These are phyloP conservation scores for Ellobius talpinus DNA, from an alignment of 2,113 vertebrate species.

Conservation along the genomic window DNA sequence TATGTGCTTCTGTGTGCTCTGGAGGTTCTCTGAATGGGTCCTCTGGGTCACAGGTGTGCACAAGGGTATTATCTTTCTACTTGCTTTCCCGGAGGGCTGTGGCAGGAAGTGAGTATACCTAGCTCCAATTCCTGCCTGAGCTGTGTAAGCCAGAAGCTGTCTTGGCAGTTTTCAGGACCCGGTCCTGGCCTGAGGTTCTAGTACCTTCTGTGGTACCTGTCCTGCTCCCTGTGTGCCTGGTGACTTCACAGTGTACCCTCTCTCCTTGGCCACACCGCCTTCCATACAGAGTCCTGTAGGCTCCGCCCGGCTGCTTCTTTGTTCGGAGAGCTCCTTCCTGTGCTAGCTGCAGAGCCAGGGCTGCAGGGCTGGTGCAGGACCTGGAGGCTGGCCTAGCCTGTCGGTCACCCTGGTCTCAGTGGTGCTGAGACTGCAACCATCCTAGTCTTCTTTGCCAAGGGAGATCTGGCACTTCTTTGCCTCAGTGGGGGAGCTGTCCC, in stretches of 20 bases:
- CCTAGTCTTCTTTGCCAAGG: not conserved
- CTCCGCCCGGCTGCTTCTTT: not conserved
- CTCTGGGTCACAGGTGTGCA: not conserved
- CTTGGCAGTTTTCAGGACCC: not conserved
- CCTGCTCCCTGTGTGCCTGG: not conserved
- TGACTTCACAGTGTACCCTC: not conserved
- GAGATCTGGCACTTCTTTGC: not conserved
- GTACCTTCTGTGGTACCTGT: not conserved
- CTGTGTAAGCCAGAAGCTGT: not conserved
- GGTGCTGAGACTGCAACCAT: not conserved
- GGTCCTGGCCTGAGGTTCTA: not conserved
- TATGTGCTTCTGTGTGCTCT: fast-evolving
- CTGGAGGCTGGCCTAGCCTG: not conserved
- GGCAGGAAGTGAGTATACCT: not conserved
- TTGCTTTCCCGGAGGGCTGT: not conserved
- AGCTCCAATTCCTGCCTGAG: not conserved
- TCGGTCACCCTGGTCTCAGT: not conserved
- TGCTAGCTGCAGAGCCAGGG: not conserved
- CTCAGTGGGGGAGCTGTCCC: not conserved
- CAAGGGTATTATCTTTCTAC: too few relatives aligned
- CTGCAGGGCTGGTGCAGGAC: not conserved
- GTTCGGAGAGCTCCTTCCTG: not conserved
- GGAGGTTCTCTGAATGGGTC: not conserved
- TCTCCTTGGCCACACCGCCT: not conserved
- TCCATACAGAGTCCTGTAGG: not conserved